Conservation (phyloP, 2,888 invertebrate species). For the Nemotelus nigrinus region DNA sequence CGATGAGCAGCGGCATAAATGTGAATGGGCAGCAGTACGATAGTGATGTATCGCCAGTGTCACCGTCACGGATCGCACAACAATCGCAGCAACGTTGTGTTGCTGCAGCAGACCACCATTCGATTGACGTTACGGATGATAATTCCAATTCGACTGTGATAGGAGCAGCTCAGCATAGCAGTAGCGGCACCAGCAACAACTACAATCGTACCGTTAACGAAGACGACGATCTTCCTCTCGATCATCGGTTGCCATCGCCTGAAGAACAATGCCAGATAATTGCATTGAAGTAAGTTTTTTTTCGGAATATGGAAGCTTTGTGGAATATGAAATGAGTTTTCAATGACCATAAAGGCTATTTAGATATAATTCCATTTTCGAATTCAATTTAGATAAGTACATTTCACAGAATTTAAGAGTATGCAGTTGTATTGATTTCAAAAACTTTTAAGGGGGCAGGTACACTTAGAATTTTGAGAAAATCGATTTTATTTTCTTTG, state of each 20-base stretch:
- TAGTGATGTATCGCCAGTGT: conserved; percentile 30
- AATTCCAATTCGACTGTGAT: conserved; percentile 35
- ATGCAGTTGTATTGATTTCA: too few species aligned
- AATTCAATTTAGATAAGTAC: too few species aligned
- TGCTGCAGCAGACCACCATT: conserved; percentile 22
- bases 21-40: neutral
- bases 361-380: too few species aligned
- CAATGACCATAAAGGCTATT: too few species aligned
- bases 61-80: conserved; percentile 28
- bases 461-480: too few species aligned
- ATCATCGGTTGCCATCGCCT: conserved; percentile 87
- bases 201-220: conserved; percentile 66
- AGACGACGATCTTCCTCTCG: conserved; percentile 71
- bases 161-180: conserved; percentile 35
- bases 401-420: too few species aligned
- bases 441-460: too few species aligned
- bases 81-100: conserved; percentile 2
- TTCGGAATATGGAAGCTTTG: too few species aligned
- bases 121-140: conserved; percentile 41
- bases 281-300: conserved; percentile 76
- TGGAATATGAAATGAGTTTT: too few species aligned
- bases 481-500: too few species aligned
- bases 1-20: conserved; percentile 15
- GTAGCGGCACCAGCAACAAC: conserved; percentile 51
- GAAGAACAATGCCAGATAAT: conserved; percentile 86